These are phyloP conservation scores for Charina bottae DNA, from an alignment of 2,113 vertebrate genomes.

Conservation along the genomic window DNA sequence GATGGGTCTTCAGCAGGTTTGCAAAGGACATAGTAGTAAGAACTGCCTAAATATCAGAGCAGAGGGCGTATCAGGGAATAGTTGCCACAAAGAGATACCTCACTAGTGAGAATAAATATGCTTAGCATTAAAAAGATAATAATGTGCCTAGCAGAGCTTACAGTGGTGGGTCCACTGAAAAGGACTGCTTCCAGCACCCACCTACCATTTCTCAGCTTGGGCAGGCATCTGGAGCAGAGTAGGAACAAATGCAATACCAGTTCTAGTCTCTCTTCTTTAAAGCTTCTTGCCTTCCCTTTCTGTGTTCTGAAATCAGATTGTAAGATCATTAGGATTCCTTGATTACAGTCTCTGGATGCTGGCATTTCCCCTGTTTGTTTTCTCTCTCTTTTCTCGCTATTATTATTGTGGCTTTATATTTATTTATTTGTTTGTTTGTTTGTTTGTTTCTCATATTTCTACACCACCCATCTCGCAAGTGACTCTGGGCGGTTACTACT, in stretches of 20 bases:
- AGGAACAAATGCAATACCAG: background rate
- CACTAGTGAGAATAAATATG: background rate
- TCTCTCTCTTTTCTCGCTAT: background rate
- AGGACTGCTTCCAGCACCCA: background rate
- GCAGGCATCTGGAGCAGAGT: background rate
- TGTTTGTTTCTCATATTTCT: no score
- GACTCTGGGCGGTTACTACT: no score
- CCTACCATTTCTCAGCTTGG: background rate
- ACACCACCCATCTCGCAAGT: background rate
- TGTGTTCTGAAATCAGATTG: background rate
- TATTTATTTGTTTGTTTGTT: no score
- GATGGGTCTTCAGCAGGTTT: background rate
- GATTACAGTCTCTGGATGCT: background rate
- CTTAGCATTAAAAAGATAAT: background rate
- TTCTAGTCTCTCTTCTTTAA: background rate
- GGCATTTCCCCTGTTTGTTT: background rate
- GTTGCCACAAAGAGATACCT: background rate
- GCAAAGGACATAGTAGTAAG: background rate
- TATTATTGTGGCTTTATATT: background rate
- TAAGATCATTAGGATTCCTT: background rate
- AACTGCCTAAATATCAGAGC: background rate
- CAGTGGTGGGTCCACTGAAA: background rate
- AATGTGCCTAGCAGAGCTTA: background rate
- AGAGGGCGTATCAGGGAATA: background rate
- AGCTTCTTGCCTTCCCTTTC: no score